Base-by-base conservation (phyloP, 2,797 vertebrate species). In the Cirrhinus molitorella region DNA sequence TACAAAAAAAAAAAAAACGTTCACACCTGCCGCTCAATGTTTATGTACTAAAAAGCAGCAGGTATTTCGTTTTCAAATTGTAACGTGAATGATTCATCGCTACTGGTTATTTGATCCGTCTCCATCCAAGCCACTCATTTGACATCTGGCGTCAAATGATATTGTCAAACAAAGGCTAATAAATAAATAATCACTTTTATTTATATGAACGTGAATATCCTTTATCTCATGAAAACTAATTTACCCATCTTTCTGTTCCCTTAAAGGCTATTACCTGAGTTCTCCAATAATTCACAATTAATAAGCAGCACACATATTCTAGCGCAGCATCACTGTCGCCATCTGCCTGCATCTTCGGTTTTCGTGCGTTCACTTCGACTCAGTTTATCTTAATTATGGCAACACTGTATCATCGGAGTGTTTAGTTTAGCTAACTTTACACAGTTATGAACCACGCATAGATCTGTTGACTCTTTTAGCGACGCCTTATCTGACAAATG, bases 281-380 rank as follows among this genome's bases (percentile, higher is more conserved):
- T 85, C 37, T 81, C 63, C 67, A 63, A 61, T 77, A 76, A 70
- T 51, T 75, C 51, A 65, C 76, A 79, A 73, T 31, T 76, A 71
- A 70, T 68, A 49, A n/a, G 45, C 81, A 80, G 59, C n/a, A 74
- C 45, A 51, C 61, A 63, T 53, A 73, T 85, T 73, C 31, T 25
- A 85, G 81, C 63, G 84, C 82, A 79, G 82, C 90, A 92, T 81
- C 88, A 70, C 78, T 79, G 88, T 87, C 93, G 95, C 95, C 95
- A 94, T 89, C 95, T 95, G 90, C 91, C 93, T 93, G 93, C 85
- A 82, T 86, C 21, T 53, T 4, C 65, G 5, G 87, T 87, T 90
- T 21, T 91, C 87, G 92, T 88, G 79, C 40, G 21, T 78, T 75
- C 61, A 11, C 11, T 68, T 21, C 34, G 16, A 13, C 43, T 28